Evolutionary conservation across 1,140 invertebrate genomes (phyloP).

Genomic region (Sycobia sp.): DNA sequence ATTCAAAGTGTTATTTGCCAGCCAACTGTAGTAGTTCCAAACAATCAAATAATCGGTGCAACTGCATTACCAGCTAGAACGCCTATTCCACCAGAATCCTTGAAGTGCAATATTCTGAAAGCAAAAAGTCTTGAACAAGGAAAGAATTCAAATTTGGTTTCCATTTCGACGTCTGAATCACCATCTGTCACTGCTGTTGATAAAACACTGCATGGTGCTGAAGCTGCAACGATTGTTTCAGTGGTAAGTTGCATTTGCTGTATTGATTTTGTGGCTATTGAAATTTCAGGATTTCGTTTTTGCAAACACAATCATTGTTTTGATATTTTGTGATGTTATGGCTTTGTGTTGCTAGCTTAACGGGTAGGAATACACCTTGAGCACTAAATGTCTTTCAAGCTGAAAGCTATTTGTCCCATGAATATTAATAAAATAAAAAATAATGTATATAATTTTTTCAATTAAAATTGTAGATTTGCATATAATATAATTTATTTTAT

Average conservation of each 20-base stretch:
- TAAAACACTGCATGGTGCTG: conserved; percentile 54
- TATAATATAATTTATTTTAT: no score
- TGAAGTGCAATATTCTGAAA: conserved; percentile 95
- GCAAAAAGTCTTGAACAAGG: conserved; percentile 59
- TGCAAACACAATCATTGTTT: conserved; percentile 18
- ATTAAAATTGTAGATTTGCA: background rate
- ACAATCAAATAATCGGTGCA: conserved; percentile 59
- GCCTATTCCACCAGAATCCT: conserved; percentile 80
- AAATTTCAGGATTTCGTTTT: conserved; percentile 34
- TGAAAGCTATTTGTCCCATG: no score
- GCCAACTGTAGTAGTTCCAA: conserved; percentile 61
- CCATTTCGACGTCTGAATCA: conserved; percentile 56
- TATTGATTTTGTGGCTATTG: conserved; percentile 27
- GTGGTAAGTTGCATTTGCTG: conserved; percentile 67
- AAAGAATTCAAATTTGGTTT: conserved; percentile 58
- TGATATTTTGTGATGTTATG: conserved; percentile 23
- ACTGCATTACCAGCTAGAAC: conserved; percentile 58
- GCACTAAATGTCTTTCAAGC: no score
- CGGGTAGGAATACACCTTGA: conserved; percentile 30
- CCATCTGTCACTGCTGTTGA: conserved; percentile 44
- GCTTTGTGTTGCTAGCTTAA: conserved; percentile 37
- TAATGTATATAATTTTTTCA: background rate
- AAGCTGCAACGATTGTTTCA: conserved; percentile 74
- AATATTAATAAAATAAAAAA: background rate
- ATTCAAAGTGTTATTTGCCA: conserved; percentile 60